These are phyloP conservation scores for Sterrhoptilus dennistouni DNA, from an alignment of 2,113 vertebrate species.

Conservation along the genomic window DNA sequence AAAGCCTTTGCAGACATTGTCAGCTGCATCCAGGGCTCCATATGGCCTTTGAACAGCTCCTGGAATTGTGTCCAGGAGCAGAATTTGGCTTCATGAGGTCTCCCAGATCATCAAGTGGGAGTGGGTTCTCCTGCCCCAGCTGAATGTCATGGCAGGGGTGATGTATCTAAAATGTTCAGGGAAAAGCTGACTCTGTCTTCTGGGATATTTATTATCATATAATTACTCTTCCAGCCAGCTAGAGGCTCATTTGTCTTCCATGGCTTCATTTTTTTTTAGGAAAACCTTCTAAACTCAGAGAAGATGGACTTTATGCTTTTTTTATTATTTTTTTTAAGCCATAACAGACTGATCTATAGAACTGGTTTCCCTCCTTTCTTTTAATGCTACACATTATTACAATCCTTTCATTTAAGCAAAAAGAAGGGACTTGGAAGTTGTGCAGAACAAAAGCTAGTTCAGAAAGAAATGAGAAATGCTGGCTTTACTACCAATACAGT, in stretches of 20 bases:
- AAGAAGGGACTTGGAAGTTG: background rate
- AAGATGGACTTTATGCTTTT: background rate
- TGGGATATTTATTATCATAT: background rate
- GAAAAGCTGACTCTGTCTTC: background rate
- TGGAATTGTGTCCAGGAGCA: background rate
- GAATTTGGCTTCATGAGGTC: background rate
- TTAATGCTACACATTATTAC: background rate
- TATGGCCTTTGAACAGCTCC: background rate
- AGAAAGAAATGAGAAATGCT: background rate
- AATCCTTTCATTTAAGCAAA: background rate
- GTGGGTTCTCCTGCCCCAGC: background rate
- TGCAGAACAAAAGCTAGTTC: background rate
- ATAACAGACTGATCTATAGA: background rate
- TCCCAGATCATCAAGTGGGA: background rate
- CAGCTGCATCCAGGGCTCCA: background rate
- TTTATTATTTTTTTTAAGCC: background rate
- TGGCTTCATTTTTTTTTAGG: background rate
- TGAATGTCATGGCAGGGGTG: background rate
- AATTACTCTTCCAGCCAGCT: constrained; percentile 1
- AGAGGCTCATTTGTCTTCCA: background rate
- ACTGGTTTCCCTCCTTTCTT: background rate
- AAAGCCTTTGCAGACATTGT: background rate
- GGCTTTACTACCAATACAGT: background rate
- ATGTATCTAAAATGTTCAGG: background rate
- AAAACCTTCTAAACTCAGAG: background rate